Evolutionary conservation across 2,888 invertebrate genomes (phyloP).

Genomic region (Leptopterna dolabrata): DNA sequence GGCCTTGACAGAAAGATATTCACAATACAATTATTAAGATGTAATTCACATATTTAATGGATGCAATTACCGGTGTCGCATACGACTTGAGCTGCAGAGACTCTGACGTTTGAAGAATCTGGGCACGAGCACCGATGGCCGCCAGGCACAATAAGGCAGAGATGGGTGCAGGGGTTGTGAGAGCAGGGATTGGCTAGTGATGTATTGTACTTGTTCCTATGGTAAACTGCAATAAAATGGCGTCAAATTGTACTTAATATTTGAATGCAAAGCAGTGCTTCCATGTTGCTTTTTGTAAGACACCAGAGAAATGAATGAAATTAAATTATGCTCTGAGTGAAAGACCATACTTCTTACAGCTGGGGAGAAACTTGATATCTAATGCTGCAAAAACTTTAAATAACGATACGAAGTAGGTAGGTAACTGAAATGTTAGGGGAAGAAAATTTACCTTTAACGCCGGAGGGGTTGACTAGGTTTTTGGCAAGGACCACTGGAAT

Average conservation of each 20-base stretch:
- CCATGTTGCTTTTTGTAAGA: too few species aligned
- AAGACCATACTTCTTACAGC: too few species aligned
- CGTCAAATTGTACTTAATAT: too few species aligned
- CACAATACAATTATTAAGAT: too few species aligned
- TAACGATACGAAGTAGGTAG: too few species aligned
- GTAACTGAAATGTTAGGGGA: not conserved
- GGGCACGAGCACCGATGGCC: conserved; percentile 91
- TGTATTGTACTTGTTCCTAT: conserved; percentile 84
- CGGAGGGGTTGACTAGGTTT: conserved; percentile 86
- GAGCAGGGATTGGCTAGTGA: conserved; percentile 77
- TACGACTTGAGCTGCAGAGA: conserved; percentile 70
- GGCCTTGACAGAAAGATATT: too few species aligned
- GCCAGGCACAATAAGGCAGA: conserved; percentile 90
- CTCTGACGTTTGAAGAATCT: conserved; percentile 72
- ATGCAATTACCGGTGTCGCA: conserved; percentile 80
- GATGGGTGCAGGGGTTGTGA: conserved; percentile 85
- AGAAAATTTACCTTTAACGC: conserved; percentile 76
- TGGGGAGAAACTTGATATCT: too few species aligned
- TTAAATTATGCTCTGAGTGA: too few species aligned
- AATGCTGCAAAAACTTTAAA: too few species aligned
- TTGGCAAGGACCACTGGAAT: conserved; percentile 85
- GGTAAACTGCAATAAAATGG: conserved; percentile 74
- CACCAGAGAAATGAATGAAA: too few species aligned
- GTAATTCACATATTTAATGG: too few species aligned
- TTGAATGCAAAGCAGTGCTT: too few species aligned